Conservation (phyloP, 2,113 vertebrate genomes). For the Semicossyphus pulcher region DNA sequence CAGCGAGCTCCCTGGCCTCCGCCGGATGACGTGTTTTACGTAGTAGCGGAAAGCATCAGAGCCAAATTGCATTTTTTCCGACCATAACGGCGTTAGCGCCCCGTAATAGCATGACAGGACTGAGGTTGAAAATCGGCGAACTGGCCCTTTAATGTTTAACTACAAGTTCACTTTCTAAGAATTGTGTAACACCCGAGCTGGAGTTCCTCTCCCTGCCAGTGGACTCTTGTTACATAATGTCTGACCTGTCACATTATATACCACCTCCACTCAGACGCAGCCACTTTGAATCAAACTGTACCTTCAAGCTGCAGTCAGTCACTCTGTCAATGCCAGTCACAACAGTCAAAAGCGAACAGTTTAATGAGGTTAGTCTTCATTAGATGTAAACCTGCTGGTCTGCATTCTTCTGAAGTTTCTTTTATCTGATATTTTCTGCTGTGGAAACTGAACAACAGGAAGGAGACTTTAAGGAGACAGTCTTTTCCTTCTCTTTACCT, state of each 20-base stretch:
- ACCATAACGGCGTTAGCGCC: too few relatives aligned
- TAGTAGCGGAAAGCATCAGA: too few relatives aligned
- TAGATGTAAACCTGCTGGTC: background rate
- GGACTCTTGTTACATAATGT: conserved; percentile 34
- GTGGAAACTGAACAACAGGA: background rate
- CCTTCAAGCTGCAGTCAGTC: background rate
- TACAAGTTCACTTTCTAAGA: conserved; percentile 7
- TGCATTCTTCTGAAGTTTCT: background rate
- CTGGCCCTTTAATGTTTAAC: too few relatives aligned
- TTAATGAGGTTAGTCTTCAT: background rate
- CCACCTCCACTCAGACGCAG: background rate
- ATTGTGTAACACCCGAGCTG: conserved; percentile 6
- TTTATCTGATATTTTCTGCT: background rate
- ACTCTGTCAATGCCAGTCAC: conserved; percentile 5
- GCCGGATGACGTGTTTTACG: too few relatives aligned
- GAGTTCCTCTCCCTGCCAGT: conserved; percentile 4
- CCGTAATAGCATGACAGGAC: too few relatives aligned
- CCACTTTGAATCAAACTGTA: conserved; percentile 8
- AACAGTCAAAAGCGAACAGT: background rate
- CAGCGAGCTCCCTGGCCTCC: too few relatives aligned
- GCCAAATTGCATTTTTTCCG: too few relatives aligned
- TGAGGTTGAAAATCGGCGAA: too few relatives aligned
- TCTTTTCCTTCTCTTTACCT: background rate
- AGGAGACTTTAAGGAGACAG: background rate
- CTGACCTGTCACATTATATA: conserved; percentile 11